Evolutionary conservation across 2,113 vertebrate genomes (phyloP).

Genomic region (Misgurnus mizolepis): DNA sequence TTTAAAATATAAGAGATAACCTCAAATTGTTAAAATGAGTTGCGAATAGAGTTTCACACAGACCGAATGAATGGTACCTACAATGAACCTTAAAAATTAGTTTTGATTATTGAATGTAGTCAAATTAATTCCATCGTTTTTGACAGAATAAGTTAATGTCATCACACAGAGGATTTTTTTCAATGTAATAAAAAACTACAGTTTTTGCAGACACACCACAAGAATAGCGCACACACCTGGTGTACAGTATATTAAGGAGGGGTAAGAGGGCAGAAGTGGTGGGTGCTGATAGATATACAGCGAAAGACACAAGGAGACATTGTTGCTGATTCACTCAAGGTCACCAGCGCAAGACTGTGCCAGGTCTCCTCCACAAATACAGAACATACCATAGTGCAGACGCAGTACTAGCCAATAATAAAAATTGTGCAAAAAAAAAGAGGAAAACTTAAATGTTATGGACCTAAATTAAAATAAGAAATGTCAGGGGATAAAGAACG

Average conservation of each 20-base stretch:
- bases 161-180: neutral
- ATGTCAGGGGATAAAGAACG: too few relatives aligned
- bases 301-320: constrained; percentile 78
- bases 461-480: too few relatives aligned
- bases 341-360: constrained; percentile 67
- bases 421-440: neutral
- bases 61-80: too few relatives aligned
- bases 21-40: too few relatives aligned
- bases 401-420: neutral
- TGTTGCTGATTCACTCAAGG: constrained; percentile 79
- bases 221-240: constrained; percentile 70
- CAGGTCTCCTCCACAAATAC: constrained; percentile 71
- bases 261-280: constrained; percentile 51
- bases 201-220: neutral
- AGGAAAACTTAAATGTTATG: neutral
- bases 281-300: constrained; percentile 71
- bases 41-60: too few relatives aligned
- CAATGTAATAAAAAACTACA: neutral
- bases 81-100: too few relatives aligned
- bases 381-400: constrained; percentile 59
- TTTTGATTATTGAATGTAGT: neutral
- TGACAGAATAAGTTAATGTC: neutral
- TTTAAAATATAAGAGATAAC: too few relatives aligned
- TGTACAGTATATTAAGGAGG: constrained; percentile 24
- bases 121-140: neutral